Base-by-base conservation (phyloP, 2,113 vertebrate species). In the Aramus guarauna region DNA sequence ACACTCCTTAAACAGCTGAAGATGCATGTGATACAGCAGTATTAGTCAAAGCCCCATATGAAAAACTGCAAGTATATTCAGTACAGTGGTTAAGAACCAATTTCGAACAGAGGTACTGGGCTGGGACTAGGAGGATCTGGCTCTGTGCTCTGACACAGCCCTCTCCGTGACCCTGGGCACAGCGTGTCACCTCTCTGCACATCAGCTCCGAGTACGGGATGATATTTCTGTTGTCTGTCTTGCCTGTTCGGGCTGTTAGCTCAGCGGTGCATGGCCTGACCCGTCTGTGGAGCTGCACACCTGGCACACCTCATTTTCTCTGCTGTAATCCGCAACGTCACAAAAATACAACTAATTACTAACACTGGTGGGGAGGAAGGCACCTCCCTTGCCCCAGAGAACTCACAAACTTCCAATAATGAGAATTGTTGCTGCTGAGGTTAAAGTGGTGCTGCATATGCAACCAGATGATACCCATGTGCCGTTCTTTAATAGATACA, bases 191-290 rank as follows among this genome's bases (percentile, higher is more conserved):
- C 94, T 89, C 91, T 60, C 73, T 68, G 77, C 77, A 81, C 55
- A 27, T 96, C 81, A 94, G 63, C 29, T 63, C 50, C 2, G n/a
- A 18, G 59, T 17, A 10, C 0, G 4, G 67, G 87, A 94, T 95
- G 94, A 92, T 94, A 92, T 85, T 83, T 94, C 96, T 96, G 95
- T 69, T 96, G 77, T 80, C 62, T 91, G 95, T 94, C 96, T 92
- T 9, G 81, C 93, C 89, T 39, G 20, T 53, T 95, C 39, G 91
- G 88, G 78, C 85, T 85, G 78, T 90, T 55, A 55, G 81, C 75
- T 96, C 94, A 18, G 55, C 30, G 74, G 81, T 73, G 88, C 89
- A 17, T 76, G 7, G 22, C 48, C 94, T 66, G 95, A 66, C 88
- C 90, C 3, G 0, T 36, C 84, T 60, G 81, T 30, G 87, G 84